Evolutionary conservation across 2,797 vertebrate species (phyloP), one percentile per base, ranked within the genome.

Genomic region (Leuciscus waleckii): DNA sequence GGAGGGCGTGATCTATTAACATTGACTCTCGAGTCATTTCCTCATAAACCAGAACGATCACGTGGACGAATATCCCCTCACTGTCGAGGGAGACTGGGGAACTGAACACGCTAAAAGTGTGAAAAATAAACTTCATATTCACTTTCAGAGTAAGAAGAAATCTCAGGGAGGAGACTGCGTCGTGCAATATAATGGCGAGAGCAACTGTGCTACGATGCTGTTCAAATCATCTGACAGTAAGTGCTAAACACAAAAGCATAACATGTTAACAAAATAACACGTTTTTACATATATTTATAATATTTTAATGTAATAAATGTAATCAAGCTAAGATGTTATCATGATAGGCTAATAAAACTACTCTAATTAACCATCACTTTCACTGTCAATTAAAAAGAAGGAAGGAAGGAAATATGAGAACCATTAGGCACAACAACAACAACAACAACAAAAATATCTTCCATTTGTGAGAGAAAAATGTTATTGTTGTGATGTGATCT

Each of bases 71-170:
- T 87, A 81, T 58, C 32, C 90, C 4, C 11, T 94, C 54, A 67
- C 16, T 56, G 94, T 95, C 73, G 90, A 92, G 78, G 94, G 92
- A 3, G 82, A 84, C 83, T 95, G 93, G 94, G 26, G 5, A 1
- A 41, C 86, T 26, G 32, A 1, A 6, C 85, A 85, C 23, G 21
- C 17, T 23, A 90, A 74, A 81, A 84, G 67, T 43, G 0, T 92
- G 5, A 89, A 63, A 51, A 92, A 90, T 85, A 95, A 95, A 81
- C 93, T 95, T 26, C 90, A 93, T 1, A 83, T 94, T 26, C 92
- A 95, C 80, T 95, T 95, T 89, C 91, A 91, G 87, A 95, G 92
- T 86, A 92, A 71, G 87, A 94, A 84, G 90, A 93, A 89, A 77
- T 94, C 94, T 0, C 23, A 86, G 9, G 95, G 95, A 0, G 94